These are phyloP conservation scores for Caenorhabditis sp. DNA, from an alignment of 2,888 invertebrate genomes.

Conservation along the genomic window DNA sequence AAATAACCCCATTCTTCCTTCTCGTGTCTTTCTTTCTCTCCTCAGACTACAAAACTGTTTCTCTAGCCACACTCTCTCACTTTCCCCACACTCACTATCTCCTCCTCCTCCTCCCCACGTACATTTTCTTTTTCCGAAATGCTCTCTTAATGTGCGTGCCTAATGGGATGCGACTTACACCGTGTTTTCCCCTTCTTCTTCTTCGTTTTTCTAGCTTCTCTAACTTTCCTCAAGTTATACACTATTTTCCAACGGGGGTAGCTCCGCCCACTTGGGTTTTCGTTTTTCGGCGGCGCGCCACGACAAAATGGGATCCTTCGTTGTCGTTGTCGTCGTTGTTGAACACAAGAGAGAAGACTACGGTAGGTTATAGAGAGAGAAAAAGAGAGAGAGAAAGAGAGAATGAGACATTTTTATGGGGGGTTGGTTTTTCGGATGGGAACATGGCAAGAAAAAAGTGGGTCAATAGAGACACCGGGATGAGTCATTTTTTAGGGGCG, in stretches of 20 bases:
- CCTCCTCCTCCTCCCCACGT: constrained; percentile 21
- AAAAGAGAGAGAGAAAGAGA: background rate
- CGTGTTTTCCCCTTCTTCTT: constrained; percentile 23
- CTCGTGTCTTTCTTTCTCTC: background rate
- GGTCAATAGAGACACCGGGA: background rate
- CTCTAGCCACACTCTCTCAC: constrained; percentile 20
- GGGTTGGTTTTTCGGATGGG: constrained; percentile 14
- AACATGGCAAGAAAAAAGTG: background rate
- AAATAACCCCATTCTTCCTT: background rate
- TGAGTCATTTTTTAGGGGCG: background rate
- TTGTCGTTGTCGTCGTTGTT: background rate
- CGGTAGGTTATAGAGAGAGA: constrained; percentile 32
- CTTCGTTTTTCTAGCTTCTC: background rate
- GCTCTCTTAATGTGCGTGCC: constrained; percentile 68
- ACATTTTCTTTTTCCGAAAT: constrained; percentile 59
- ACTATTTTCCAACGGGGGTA: constrained; percentile 32
- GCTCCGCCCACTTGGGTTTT: constrained; percentile 58
- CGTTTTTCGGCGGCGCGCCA: too few relatives aligned
- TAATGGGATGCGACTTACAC: constrained; percentile 65
- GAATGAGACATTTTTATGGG: constrained; percentile 52
- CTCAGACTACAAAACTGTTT: constrained; percentile 47
- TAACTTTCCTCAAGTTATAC: constrained; percentile 5
- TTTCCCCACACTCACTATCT: constrained; percentile 16
- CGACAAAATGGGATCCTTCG: constrained; percentile 44
- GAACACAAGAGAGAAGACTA: constrained; percentile 12